A percentile compares a stretch with the other conserved stretches of the same genome.
Evolutionary conservation across 1,140 invertebrate species (phyloP).

Genomic region (Pentalonia nigronervosa): DNA sequence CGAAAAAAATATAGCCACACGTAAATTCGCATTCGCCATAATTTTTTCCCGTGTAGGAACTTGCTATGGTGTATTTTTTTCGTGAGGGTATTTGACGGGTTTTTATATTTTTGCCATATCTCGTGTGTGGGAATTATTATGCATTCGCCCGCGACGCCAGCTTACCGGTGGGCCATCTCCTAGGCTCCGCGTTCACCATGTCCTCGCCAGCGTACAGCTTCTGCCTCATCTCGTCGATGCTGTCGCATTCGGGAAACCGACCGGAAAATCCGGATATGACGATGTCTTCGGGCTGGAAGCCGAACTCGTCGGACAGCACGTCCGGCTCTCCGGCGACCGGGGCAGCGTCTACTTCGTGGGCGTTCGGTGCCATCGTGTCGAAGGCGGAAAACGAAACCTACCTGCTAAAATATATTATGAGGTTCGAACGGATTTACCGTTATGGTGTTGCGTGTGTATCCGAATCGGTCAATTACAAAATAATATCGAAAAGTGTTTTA

Average conservation of each 20-base stretch:
- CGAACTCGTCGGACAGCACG: conserved; percentile 42
- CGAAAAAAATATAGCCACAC: too few species aligned
- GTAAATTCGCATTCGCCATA: too few species aligned
- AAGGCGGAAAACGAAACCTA: background rate
- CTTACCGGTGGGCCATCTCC: conserved; percentile 65
- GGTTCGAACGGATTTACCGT: background rate
- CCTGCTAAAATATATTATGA: background rate
- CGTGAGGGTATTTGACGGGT: too few species aligned
- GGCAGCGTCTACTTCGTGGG: background rate
- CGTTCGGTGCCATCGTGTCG: conserved; percentile 33
- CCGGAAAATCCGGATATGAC: conserved; percentile 73
- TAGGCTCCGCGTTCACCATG: conserved; percentile 69
- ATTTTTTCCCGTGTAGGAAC: too few species aligned
- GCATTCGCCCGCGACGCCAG: background rate
- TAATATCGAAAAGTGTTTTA: background rate
- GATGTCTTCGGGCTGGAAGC: conserved; percentile 62
- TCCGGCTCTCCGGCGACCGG: background rate
- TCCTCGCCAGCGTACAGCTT: conserved; percentile 66
- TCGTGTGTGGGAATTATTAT: too few species aligned
- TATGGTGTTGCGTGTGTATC: background rate
- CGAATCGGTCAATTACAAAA: background rate
- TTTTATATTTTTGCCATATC: too few species aligned
- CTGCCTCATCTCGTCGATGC: conserved; percentile 69
- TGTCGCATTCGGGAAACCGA: conserved; percentile 70
- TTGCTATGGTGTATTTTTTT: too few species aligned